Evolutionary conservation across 2,797 vertebrate genomes (phyloP), one percentile per base, ranked within the genome.

Genomic region (Cirrhinus molitorella): DNA sequence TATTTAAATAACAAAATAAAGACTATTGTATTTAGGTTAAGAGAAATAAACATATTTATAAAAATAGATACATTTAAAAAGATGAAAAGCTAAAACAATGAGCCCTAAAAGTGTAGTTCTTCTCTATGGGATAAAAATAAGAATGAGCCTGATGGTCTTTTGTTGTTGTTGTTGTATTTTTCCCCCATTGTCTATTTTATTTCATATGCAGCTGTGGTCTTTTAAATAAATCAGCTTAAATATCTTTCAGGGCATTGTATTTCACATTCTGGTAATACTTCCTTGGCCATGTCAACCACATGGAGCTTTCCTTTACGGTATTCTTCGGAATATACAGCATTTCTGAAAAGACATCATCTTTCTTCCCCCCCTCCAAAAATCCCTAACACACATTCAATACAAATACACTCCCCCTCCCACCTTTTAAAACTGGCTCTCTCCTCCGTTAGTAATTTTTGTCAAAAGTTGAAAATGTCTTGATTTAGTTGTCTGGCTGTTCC

Each of bases 391-490:
- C 83, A 86, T 67, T 80, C 16, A 88, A 83, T 57, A 83, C 66
- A 83, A 68, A 86, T 40, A 89, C 88, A 91, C 83, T 86, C 88
- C 86, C 83, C 25, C 71, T 34, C 49, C 74, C 59, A 51, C 34
- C 90, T 91, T 92, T 93, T 90, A 92, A 79, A 94, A 93, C 90
- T 80, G 65, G 86, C 84, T 85, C 87, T 88, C 82, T 71, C 89
- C 94, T 96, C 90, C 90, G 92, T 96, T 96, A 96, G 96, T 97
- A 97, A 98, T 99, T 99, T 99, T 98, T 88, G 97, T 98, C 96
- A 97, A 97, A 97, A 97, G 96, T 97, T 97, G 97, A 98, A 98
- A 99, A 97, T 99, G 97, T 98, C 97, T 99, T 98, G 97, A 99
- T 99, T 99, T 98, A 98, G 97, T 98, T 97, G 97, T 99, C 97